Evolutionary conservation across 1,140 invertebrate genomes (phyloP), one percentile per base, ranked within the genome.

Genomic region (Nebria ingens): DNA sequence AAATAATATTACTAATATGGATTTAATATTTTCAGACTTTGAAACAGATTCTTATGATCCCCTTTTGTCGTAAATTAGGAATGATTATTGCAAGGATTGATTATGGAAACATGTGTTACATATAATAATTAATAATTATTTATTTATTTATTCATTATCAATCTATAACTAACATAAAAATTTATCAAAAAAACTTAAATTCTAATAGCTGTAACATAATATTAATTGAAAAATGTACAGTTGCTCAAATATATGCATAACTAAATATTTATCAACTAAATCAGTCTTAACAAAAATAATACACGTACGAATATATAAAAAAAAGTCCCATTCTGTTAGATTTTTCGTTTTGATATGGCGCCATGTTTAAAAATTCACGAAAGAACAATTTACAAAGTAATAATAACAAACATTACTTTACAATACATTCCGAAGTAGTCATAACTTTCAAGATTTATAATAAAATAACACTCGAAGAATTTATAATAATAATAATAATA

Each of bases 261-360:
- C 4, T 45, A 45, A 45, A 45, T 45, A 4, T 12, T 11, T 17
- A 45, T 4, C 17, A 45, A 45, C 17, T 11, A 45, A 61, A 58
- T 64, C 62, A 64, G 62, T 64, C 62, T 64, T 62, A 61, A 64
- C 62, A 64, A 64, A 64, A 59, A 61, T 62, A 62, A 62, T 61
- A 62, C 61, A 61, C n/a, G 25, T 34, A 34, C 25, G 25, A n/a
- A n/a, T n/a, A n/a, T n/a, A n/a, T 45, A 9, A 55, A 59, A 55
- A 38, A 52, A 20, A 23, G 3, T 52, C n/a, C 34, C 17, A 13
- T 19, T 34, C 22, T 12, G 19, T 51, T n/a, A n/a, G n/a, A n/a
- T n/a, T 50, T 50, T 49, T 25, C 19, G 21, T 21, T 20, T 29
- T 29, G 55, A 56, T 53, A 56, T 50, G 51, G 20, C 22, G 13